Conservation (phyloP, 2,888 invertebrate species). For the Latrodectus elegans region DNA sequence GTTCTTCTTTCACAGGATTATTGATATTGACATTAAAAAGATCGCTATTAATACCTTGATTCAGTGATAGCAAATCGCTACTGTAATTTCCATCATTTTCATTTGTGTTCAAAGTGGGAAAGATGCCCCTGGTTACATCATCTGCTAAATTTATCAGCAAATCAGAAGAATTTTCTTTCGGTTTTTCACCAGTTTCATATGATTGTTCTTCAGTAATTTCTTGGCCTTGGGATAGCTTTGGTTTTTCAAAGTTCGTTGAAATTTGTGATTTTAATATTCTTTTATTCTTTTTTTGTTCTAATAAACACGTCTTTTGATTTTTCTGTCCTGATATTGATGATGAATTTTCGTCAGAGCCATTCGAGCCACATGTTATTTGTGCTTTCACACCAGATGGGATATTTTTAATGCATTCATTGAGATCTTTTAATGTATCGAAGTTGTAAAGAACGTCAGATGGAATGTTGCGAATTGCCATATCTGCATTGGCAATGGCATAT, state of each 20-base stretch:
- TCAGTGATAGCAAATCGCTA: conserved; percentile 23
- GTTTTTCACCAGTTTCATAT: background rate
- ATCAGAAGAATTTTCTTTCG: background rate
- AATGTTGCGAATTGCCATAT: conserved; percentile 12
- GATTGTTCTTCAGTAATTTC: background rate
- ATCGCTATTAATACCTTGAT: background rate
- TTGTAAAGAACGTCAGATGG: conserved; percentile 24
- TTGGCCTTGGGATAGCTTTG: too few relatives aligned
- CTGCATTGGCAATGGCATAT: background rate
- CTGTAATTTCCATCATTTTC: conserved; percentile 22
- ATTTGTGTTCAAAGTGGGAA: background rate
- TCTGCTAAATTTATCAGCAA: background rate
- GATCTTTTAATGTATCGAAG: conserved; percentile 41
- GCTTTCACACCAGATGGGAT: background rate
- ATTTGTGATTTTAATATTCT: too few relatives aligned
- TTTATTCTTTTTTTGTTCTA: too few relatives aligned
- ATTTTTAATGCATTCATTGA: conserved; percentile 8
- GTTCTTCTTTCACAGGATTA: background rate
- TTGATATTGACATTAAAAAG: background rate
- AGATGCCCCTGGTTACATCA: background rate
- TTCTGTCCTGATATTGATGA: too few relatives aligned
- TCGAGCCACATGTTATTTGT: background rate
- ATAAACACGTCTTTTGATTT: too few relatives aligned
- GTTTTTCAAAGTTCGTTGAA: too few relatives aligned
- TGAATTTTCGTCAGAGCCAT: background rate